phyloP scores from a whole-genome alignment of 2,113 vertebrate species.

The Mobula birostris region DNA sequence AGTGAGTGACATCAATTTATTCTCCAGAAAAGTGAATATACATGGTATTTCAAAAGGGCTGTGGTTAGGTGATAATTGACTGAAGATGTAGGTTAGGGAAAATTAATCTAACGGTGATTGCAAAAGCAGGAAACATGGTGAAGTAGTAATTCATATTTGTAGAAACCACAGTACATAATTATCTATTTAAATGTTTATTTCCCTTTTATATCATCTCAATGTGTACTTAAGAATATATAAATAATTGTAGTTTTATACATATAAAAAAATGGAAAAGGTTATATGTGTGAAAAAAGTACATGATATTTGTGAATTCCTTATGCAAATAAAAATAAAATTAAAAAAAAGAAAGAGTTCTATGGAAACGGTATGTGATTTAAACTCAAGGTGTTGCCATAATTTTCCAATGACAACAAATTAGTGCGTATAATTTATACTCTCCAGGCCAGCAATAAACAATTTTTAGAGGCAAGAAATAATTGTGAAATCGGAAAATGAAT shows the following conservation, averaged over 20 bases:
- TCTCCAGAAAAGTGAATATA: background rate
- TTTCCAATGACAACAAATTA: background rate
- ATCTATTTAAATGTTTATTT: too few species aligned
- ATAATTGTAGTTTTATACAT: too few species aligned
- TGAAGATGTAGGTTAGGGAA: background rate
- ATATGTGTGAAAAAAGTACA: too few species aligned
- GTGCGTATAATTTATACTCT: too few species aligned
- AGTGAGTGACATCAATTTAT: slow-evolving; percentile 56
- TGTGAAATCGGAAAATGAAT: too few species aligned
- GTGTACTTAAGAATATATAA: too few species aligned
- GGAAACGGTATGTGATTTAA: background rate
- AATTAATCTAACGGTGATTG: background rate
- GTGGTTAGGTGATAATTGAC: background rate
- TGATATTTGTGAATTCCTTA: too few species aligned
- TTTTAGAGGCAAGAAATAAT: too few species aligned
- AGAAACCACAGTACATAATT: too few species aligned
- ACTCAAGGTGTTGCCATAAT: background rate
- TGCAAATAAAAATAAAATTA: too few species aligned
- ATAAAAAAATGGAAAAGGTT: too few species aligned
- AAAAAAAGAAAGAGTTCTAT: background rate
- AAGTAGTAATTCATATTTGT: background rate
- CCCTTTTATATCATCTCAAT: too few species aligned
- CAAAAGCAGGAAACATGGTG: background rate
- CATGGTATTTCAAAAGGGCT: background rate
- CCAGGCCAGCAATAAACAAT: background rate